These are phyloP conservation scores for Carcharodon carcharias DNA, from an alignment of 2,797 vertebrate genomes.

Conservation along the genomic window DNA sequence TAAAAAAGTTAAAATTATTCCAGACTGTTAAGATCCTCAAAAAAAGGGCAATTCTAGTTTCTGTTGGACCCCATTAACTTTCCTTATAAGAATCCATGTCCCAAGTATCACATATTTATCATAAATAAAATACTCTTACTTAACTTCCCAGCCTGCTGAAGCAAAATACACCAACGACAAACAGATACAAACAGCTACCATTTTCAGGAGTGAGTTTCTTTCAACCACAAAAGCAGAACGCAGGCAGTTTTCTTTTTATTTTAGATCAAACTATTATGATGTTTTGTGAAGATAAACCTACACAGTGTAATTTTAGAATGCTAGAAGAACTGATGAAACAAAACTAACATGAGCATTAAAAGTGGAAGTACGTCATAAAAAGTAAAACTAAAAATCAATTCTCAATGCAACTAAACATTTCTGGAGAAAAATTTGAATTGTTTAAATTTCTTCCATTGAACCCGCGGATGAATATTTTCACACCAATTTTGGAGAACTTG, in stretches of 20 bases:
- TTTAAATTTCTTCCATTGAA: neutral
- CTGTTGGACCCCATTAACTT: neutral
- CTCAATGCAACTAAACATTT: neutral
- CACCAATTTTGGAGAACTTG: neutral
- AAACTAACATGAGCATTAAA: neutral
- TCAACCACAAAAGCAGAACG: slow-evolving; percentile 19
- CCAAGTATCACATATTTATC: neutral
- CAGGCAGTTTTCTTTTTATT: neutral
- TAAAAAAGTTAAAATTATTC: neutral
- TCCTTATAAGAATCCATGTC: neutral
- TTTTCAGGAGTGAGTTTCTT: slow-evolving; percentile 37
- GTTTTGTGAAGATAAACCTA: neutral
- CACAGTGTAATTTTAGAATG: neutral
- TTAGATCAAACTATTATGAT: neutral
- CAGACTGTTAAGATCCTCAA: neutral
- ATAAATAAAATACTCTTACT: neutral
- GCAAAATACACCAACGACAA: neutral
- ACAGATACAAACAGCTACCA: neutral
- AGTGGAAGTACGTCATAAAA: neutral
- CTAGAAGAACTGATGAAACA: neutral
- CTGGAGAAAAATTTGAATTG: neutral
- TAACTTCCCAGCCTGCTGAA: slow-evolving; percentile 23
- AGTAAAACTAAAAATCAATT: neutral
- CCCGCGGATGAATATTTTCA: neutral
- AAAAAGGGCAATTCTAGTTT: neutral